Conservation (phyloP, 23 tunicate species). For the Trididemnum clinides region DNA sequence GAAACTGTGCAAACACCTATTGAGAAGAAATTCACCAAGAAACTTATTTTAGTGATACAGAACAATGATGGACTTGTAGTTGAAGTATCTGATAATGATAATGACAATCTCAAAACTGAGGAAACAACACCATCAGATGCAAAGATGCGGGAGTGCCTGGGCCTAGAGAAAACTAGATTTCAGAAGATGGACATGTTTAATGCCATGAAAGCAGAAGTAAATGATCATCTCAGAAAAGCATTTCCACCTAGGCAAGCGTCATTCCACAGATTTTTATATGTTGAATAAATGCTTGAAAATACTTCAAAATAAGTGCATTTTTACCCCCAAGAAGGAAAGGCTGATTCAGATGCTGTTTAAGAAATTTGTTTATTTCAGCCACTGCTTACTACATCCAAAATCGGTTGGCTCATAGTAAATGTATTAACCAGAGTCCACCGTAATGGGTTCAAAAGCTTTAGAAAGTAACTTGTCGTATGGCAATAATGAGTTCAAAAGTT, state of each 20-base stretch:
- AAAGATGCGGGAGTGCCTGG: slow-evolving; percentile 46
- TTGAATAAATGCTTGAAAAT: slow-evolving; percentile 1
- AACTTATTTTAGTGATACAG: slow-evolving; percentile 29
- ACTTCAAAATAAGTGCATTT: slow-evolving; percentile 14
- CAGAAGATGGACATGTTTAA: slow-evolving; percentile 36
- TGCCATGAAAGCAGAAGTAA: slow-evolving; percentile 41
- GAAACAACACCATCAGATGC: slow-evolving; percentile 39
- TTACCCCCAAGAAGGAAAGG: slow-evolving; percentile 10
- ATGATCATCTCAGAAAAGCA: slow-evolving; percentile 30
- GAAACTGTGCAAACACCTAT: slow-evolving; percentile 11
- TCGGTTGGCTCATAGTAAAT: slow-evolving; percentile 22
- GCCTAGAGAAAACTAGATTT: slow-evolving; percentile 37
- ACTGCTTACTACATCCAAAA: slow-evolving; percentile 28
- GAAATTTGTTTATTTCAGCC: no score
- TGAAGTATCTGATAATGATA: slow-evolving; percentile 20
- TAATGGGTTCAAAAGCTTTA: no score
- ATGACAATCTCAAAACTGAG: slow-evolving; percentile 37
- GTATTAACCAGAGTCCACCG: slow-evolving; percentile 13
- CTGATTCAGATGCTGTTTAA: neutral
- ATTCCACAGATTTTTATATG: slow-evolving; percentile 38
- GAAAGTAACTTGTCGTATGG: no score
- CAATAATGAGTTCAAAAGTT: no score
- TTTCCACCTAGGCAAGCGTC: slow-evolving; percentile 43
- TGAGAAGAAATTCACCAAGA: slow-evolving; percentile 24
- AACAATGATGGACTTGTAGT: slow-evolving; percentile 23